phyloP scores from a whole-genome alignment of 2,888 invertebrate species.

The Hypercompe scribonia region DNA sequence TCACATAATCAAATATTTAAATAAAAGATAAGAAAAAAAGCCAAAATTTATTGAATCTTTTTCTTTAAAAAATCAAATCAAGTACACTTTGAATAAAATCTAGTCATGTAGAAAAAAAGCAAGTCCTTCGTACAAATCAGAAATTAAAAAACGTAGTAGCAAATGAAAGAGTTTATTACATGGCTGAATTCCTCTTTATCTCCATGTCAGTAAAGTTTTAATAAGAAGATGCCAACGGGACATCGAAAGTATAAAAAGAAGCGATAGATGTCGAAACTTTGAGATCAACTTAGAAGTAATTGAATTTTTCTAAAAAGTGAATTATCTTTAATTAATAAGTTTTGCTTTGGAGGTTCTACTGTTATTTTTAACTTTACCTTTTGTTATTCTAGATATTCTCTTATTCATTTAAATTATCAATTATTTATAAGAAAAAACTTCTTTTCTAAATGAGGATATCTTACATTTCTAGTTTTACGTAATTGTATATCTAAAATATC shows the following conservation, averaged over 20 bases:
- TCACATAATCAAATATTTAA: too few relatives aligned
- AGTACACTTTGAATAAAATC: not conserved
- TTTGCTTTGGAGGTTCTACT: conserved; percentile 26
- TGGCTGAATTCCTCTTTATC: conserved; percentile 13
- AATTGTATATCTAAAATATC: not conserved
- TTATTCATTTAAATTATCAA: not conserved
- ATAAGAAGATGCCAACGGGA: conserved; percentile 21
- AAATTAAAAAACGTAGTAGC: not conserved
- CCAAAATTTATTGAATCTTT: not conserved
- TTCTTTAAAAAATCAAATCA: not conserved
- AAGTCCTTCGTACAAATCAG: not conserved
- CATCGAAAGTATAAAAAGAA: conserved; percentile 18
- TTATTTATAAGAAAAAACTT: not conserved
- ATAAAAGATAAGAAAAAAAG: not conserved
- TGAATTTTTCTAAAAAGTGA: conserved; percentile 34
- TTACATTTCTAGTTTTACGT: not conserved
- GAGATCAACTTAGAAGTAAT: conserved; percentile 28
- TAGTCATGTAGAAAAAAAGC: not conserved
- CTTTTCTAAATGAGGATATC: not conserved
- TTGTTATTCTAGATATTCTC: conserved; percentile 12
- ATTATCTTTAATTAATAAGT: conserved; percentile 38
- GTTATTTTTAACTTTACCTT: conserved; percentile 17
- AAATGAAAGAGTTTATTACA: not conserved
- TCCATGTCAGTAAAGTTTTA: conserved; percentile 35
- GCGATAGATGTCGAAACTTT: conserved; percentile 22